Evolutionary conservation across 2,888 invertebrate species (phyloP).

Genomic region (Pollenia angustigena): DNA sequence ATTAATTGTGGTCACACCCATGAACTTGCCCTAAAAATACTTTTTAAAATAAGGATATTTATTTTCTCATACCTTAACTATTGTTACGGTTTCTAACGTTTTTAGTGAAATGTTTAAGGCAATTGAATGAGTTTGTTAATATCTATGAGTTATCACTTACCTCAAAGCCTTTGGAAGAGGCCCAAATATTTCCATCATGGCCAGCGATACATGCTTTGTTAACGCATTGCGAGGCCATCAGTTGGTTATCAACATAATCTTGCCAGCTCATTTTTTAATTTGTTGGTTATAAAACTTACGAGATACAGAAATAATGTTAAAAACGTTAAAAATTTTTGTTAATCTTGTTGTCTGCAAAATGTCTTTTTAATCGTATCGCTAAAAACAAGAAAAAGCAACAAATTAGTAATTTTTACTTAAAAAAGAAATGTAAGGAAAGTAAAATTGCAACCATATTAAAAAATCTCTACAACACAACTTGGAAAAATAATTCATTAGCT

Average conservation of each 20-base stretch:
- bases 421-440: background rate
- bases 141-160: slow-evolving; percentile 87
- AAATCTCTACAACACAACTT: slow-evolving; percentile 42
- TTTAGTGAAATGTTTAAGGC: background rate
- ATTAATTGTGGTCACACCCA: slow-evolving; percentile 66
- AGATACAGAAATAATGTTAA: slow-evolving; percentile 39
- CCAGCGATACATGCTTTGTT: slow-evolving; percentile 97
- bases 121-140: background rate
- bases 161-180: slow-evolving; percentile 96
- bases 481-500: background rate
- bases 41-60: slow-evolving; percentile 4
- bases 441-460: slow-evolving; percentile 56
- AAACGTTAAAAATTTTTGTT: slow-evolving; percentile 28
- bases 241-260: slow-evolving; percentile 99
- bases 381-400: slow-evolving; percentile 41
- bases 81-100: background rate
- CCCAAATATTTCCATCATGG: slow-evolving; percentile 98
- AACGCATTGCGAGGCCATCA: slow-evolving; percentile 97
- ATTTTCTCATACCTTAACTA: background rate
- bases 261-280: slow-evolving; percentile 93
- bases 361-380: slow-evolving; percentile 36
- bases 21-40: slow-evolving; percentile 32
- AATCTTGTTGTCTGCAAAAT: slow-evolving; percentile 32
- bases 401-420: background rate
- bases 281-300: slow-evolving; percentile 55